phyloP scores from a whole-genome alignment of 2,113 vertebrate genomes.

The Bombycilla garrulus region DNA sequence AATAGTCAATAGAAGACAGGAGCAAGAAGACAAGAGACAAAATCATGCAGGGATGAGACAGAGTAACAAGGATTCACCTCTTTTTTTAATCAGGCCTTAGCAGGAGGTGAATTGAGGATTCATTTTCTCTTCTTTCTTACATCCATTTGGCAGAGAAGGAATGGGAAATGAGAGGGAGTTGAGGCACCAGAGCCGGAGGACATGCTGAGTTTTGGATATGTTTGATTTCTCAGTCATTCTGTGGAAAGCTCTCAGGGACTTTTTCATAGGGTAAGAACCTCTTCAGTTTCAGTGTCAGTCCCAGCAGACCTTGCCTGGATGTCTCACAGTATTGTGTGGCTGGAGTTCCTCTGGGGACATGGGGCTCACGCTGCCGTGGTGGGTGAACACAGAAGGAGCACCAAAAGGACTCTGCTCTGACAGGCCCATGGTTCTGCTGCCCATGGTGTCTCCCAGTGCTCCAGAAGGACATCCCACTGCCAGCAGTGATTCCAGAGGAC shows the following conservation, averaged over 20 bases:
- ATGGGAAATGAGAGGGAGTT: neutral
- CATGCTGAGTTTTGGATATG: neutral
- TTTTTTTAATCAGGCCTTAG: neutral
- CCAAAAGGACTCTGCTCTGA: rapidly evolving
- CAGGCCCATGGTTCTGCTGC: neutral
- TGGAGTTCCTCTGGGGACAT: rapidly evolving
- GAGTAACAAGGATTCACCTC: neutral
- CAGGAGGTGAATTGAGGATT: neutral
- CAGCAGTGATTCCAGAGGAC: neutral
- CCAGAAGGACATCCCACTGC: neutral
- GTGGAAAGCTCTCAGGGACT: neutral
- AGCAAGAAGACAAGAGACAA: neutral
- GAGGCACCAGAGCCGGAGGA: neutral
- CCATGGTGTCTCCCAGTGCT: neutral
- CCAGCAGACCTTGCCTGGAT: rapidly evolving
- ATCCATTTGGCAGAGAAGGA: neutral
- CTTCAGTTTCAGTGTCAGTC: neutral
- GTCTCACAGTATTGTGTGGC: rapidly evolving
- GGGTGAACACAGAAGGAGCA: neutral
- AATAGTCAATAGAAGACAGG: neutral
- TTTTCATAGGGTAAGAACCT: neutral
- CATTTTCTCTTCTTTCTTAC: neutral
- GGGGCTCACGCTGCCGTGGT: rapidly evolving
- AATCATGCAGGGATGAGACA: neutral
- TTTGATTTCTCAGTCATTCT: neutral